Percentiles rank a stretch among this genome's conserved stretches.
These are phyloP conservation scores for Forbesichthys agassizii DNA, from an alignment of 2,113 vertebrate genomes.

Conservation along the genomic window DNA sequence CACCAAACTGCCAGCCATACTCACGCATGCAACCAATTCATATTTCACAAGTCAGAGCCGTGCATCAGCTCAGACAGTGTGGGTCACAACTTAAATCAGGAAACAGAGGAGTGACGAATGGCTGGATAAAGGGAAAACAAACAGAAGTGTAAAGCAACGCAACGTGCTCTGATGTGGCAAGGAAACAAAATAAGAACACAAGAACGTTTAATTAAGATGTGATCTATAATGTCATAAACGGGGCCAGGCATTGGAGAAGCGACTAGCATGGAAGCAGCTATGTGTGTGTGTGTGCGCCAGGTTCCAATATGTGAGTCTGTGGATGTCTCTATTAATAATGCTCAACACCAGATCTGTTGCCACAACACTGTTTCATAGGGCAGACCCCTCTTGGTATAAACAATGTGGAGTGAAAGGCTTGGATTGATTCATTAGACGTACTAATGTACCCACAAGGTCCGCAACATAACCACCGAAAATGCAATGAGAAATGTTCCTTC, in stretches of 20 bases:
- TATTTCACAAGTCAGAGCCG: slow-evolving; percentile 63
- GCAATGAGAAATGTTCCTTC: neutral
- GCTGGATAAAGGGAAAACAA: slow-evolving; percentile 67
- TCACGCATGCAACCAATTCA: slow-evolving; percentile 68
- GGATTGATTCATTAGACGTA: neutral
- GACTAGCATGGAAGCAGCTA: slow-evolving; percentile 11
- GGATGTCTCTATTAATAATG: slow-evolving; percentile 38
- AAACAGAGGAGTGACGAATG: slow-evolving; percentile 66
- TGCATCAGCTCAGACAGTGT: slow-evolving; percentile 60
- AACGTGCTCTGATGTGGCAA: slow-evolving; percentile 37
- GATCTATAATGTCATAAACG: slow-evolving; percentile 14
- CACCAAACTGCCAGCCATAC: slow-evolving; percentile 57
- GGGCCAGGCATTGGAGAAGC: slow-evolving; percentile 24
- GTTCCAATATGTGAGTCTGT: slow-evolving; percentile 35
- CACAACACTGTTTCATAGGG: neutral
- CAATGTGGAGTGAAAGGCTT: neutral
- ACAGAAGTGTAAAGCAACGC: slow-evolving; percentile 51
- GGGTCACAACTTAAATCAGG: slow-evolving; percentile 71
- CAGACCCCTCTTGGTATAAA: slow-evolving; percentile 5
- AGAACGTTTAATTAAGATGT: slow-evolving; percentile 4
- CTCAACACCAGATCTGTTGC: neutral
- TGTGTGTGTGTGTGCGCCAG: slow-evolving; percentile 17
- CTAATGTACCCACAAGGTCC: neutral
- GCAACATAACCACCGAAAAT: neutral
- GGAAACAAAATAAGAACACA: slow-evolving; percentile 4